Evolutionary conservation across 2,113 vertebrate genomes (phyloP).

Genomic region (Sander vitreus): DNA sequence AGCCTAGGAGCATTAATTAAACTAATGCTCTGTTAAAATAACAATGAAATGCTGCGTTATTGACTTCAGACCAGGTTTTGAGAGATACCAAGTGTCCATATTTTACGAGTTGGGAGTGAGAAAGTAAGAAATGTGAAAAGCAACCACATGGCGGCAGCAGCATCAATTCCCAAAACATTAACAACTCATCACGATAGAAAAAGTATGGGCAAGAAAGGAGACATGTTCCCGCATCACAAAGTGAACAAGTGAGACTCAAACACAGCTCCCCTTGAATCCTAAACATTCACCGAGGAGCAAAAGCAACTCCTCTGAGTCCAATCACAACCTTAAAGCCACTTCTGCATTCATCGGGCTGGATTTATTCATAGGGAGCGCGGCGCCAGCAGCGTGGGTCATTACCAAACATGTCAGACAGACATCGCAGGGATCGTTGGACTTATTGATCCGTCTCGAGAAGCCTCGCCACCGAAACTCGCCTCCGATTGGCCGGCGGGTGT

Average conservation of each 20-base stretch:
- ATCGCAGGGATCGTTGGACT: neutral
- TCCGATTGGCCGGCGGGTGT: neutral
- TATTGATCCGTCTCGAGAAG: slow-evolving; percentile 54
- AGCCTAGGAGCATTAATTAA: too few relatives aligned
- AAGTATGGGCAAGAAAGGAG: neutral
- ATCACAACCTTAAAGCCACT: slow-evolving; percentile 38
- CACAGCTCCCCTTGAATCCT: slow-evolving; percentile 6
- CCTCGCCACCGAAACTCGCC: neutral
- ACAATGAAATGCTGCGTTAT: too few relatives aligned
- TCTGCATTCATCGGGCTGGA: slow-evolving; percentile 48
- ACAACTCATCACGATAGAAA: neutral
- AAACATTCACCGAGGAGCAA: slow-evolving; percentile 15
- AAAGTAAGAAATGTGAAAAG: neutral
- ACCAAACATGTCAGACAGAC: slow-evolving; percentile 52
- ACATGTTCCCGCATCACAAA: slow-evolving; percentile 17
- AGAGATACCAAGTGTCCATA: too few relatives aligned
- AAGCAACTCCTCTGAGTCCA: slow-evolving; percentile 18
- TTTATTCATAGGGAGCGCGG: slow-evolving; percentile 46
- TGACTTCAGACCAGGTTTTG: too few relatives aligned
- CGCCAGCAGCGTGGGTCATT: slow-evolving; percentile 29
- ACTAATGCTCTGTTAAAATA: too few relatives aligned
- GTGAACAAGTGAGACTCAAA: slow-evolving; percentile 4
- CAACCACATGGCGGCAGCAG: neutral
- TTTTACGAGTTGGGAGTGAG: too few relatives aligned
- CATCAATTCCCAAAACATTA: too few relatives aligned